Evolutionary conservation across 2,797 vertebrate species (phyloP).

Genomic region (Salmo trutta): DNA sequence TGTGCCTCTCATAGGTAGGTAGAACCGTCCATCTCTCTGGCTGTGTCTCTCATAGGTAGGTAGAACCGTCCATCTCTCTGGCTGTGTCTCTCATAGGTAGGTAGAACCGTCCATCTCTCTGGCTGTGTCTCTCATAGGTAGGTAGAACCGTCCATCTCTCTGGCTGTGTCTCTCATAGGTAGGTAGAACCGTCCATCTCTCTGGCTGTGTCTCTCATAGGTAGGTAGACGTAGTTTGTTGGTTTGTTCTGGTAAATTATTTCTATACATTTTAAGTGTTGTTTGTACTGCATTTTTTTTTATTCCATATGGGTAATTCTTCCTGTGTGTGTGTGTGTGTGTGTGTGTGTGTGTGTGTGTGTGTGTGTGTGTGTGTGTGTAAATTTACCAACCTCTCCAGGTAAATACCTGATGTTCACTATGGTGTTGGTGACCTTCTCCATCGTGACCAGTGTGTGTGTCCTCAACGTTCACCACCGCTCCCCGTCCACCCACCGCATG

Average conservation of each 20-base stretch:
- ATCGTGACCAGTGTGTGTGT: constrained; percentile 78
- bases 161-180: neutral
- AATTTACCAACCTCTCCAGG: constrained; percentile 42
- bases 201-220: no score
- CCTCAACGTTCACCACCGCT: constrained; percentile 82
- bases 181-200: no score
- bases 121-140: constrained; percentile 22
- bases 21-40: constrained; percentile 80
- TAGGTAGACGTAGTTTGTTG: no score
- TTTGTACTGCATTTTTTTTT: no score
- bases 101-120: neutral
- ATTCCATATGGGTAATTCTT: neutral
- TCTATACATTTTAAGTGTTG: no score
- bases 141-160: neutral
- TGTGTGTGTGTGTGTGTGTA: no score
- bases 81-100: no score
- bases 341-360: no score
- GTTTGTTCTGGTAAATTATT: no score
- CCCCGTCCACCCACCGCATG: constrained; percentile 82
- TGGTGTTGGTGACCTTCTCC: constrained; percentile 82
- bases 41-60: constrained; percentile 80
- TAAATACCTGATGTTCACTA: constrained; percentile 85
- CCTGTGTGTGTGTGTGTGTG: no score
- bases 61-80: neutral
- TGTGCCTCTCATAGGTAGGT: constrained; percentile 84